Base-by-base conservation (phyloP, 2,113 vertebrate genomes). In the Pelmatolapia mariae region DNA sequence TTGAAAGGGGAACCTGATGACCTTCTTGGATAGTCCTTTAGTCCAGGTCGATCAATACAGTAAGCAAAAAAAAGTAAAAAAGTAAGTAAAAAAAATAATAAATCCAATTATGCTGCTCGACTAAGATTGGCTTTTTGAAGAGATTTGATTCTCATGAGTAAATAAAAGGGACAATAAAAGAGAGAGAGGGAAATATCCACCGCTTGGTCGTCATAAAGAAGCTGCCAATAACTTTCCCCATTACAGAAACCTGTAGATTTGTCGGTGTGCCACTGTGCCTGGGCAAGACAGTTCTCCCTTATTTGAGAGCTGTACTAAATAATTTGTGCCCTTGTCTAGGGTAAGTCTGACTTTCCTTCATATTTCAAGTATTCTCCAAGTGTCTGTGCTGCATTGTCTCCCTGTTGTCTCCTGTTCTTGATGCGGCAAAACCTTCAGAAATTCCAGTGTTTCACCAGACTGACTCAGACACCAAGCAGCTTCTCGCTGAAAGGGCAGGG, bases 401-500 rank as follows among this genome's bases (percentile, higher is more conserved):
- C 18, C 38, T 83, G 53, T 83, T 18, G 4, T 52, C 40, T 81
- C 85, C 45, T 96, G 59, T 95, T 96, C 91, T 97, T 97, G 91
- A 98, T 93, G 16, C 96, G 93, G 79, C 97, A 96, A 78, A 99
- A 98, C 92, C 97, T 97, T 88, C 97, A 98, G 68, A 98, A 98
- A 91, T 97, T 98, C 97, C 97, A 98, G 79, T 71, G 33, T 89
- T 98, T 98, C 92, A 98, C 97, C 81, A 98, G 93, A 94, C 97
- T 97, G 89, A 97, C 97, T 87, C 97, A 97, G 3, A 98, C 97
- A 1, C 97, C 97, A 0, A 97, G 98, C 91, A 98, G 96, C 95
- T 98, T 97, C 94, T 97, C 97, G 89, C 95, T 96, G 96, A 99
- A 97, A 0, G 97, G 98, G 92, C 97, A 97, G 81, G 97, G 97